A percentile compares a stretch with the other conserved stretches of the same genome.
These are phyloP conservation scores for Gnatocerus cornutus DNA, from an alignment of 2,888 invertebrate genomes.

Conservation along the genomic window DNA sequence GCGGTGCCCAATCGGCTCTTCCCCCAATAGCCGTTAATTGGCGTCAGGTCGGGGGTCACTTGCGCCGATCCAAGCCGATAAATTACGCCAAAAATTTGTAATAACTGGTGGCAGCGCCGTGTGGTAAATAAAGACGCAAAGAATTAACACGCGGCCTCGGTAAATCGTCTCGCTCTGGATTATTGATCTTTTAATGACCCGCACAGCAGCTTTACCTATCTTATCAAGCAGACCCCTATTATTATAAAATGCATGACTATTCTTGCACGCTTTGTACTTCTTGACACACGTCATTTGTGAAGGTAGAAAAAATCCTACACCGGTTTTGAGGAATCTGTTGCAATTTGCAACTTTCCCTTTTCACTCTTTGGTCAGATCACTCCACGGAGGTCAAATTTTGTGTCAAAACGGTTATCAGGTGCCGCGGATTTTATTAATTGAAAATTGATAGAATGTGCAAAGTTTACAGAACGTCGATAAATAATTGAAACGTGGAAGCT, in stretches of 20 bases:
- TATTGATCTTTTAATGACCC: slow-evolving; percentile 45
- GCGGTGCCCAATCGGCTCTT: slow-evolving; percentile 44
- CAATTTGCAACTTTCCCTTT: too few species aligned
- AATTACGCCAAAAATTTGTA: slow-evolving; percentile 15
- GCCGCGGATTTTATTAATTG: too few species aligned
- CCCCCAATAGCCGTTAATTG: slow-evolving; percentile 51
- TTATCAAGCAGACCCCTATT: slow-evolving; percentile 39
- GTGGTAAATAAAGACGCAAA: slow-evolving; percentile 3
- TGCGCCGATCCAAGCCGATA: slow-evolving; percentile 26
- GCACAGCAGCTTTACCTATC: slow-evolving; percentile 37
- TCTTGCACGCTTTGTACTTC: slow-evolving; percentile 23
- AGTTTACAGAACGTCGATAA: too few species aligned
- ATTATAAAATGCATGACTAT: slow-evolving; percentile 30
- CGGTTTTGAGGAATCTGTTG: too few species aligned
- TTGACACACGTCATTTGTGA: not conserved
- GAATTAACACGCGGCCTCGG: slow-evolving; percentile 23
- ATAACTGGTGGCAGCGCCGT: slow-evolving; percentile 10
- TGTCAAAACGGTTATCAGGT: too few species aligned
- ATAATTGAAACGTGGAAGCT: too few species aligned
- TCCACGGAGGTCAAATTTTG: too few species aligned
- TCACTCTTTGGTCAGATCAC: too few species aligned
- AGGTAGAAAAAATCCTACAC: too few species aligned
- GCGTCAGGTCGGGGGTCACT: slow-evolving; percentile 50
- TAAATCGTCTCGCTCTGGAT: slow-evolving; percentile 25
- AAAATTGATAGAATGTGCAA: too few species aligned